Evolutionary conservation across 1,140 invertebrate species (phyloP), one percentile per base, ranked within the genome.

Genomic region (Lycorma delicatula): DNA sequence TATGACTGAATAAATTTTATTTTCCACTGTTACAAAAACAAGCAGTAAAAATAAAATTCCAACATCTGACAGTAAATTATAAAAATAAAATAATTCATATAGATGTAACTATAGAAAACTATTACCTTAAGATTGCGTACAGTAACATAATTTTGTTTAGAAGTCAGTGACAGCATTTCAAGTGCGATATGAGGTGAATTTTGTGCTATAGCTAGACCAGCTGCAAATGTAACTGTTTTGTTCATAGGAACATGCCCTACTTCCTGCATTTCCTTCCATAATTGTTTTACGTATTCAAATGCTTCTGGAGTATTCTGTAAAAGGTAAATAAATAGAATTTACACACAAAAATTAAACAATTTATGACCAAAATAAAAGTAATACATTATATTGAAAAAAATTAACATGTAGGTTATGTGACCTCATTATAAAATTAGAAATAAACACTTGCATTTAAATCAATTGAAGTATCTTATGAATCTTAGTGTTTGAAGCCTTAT

Each of bases 301-400:
- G 83, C 79, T 65, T 88, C 80, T 60, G 73, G 64, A 49, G 84
- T 83, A 68, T 89, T 88, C 86, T 89, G 67, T 16, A 1, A 47
- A 78, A 78, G 2, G 25, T 7, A 20, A 41, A 53, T 11, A 26
- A 48, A 27, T 31, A 9, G 2, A 41, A 16, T 16, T 29, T 7
- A 54, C 4, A 13, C 11, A 44, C n/a, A 31, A 23, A 51, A 12
- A 29, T 34, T 23, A 20, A n/a, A n/a, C n/a, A n/a, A n/a, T n/a
- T n/a, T n/a, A n/a, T n/a, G n/a, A n/a, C n/a, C 12, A 28, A 4
- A n/a, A n/a, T n/a, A n/a, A n/a, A n/a, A n/a, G n/a, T n/a, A n/a
- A n/a, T n/a, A n/a, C n/a, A n/a, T n/a, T n/a, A n/a, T n/a, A n/a
- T n/a, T n/a, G n/a, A n/a, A n/a, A 13, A 13, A 4, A 20, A 20